These are phyloP conservation scores for Redunca redunca DNA, from an alignment of 2,113 vertebrate species.

Conservation along the genomic window DNA sequence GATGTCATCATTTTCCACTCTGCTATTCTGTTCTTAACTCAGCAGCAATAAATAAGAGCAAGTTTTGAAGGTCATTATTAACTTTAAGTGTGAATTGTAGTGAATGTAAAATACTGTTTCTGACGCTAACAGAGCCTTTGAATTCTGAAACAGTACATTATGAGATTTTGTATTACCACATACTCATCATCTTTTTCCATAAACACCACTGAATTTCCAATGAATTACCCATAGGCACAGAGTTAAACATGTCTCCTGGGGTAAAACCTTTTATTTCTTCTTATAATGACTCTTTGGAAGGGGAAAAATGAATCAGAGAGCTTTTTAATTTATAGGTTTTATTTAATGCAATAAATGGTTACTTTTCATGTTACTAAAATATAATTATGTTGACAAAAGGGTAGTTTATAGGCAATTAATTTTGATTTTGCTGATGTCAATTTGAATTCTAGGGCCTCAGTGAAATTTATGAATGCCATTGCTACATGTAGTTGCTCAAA, in stretches of 20 bases:
- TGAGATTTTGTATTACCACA: slow-evolving; percentile 14
- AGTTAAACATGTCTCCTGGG: slow-evolving; percentile 5
- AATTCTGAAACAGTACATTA: slow-evolving; percentile 20
- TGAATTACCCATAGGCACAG: slow-evolving; percentile 20
- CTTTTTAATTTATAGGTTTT: neutral
- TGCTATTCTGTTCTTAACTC: slow-evolving; percentile 43
- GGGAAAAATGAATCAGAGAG: neutral
- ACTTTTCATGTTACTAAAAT: slow-evolving; percentile 41
- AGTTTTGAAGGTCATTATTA: slow-evolving; percentile 55
- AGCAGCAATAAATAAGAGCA: slow-evolving; percentile 43
- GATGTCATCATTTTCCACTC: slow-evolving; percentile 34
- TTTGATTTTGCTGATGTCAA: slow-evolving; percentile 28
- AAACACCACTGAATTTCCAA: slow-evolving; percentile 13
- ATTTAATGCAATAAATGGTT: slow-evolving; percentile 23
- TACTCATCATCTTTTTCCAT: neutral
- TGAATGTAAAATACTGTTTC: slow-evolving; percentile 4
- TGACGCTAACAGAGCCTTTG: neutral
- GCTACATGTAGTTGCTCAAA: neutral
- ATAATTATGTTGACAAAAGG: slow-evolving; percentile 1
- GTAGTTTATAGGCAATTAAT: slow-evolving; percentile 22
- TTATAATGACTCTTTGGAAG: neutral
- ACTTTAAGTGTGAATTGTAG: neutral
- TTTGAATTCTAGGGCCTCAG: neutral
- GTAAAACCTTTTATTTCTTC: slow-evolving; percentile 33
- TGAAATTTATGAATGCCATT: neutral